Evolutionary conservation across 2,113 vertebrate species (phyloP).

Genomic region (Sander vitreus): DNA sequence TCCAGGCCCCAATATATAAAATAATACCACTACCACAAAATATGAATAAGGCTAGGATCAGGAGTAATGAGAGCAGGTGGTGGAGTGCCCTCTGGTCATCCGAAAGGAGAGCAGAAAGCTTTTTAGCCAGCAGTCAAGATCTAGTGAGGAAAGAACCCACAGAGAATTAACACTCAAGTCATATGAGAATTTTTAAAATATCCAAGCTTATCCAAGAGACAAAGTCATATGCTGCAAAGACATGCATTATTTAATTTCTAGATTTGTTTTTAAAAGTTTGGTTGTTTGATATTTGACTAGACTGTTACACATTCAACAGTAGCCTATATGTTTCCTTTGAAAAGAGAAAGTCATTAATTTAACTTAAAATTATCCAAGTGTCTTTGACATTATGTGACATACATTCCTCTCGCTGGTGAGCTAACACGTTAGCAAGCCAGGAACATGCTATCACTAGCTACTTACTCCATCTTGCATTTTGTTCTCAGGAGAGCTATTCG

Average conservation of each 20-base stretch:
- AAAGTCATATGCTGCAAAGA: not conserved
- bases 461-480: not conserved
- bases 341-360: not conserved
- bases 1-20: conserved; percentile 47
- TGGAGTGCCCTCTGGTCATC: conserved; percentile 23
- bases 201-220: not conserved
- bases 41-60: conserved; percentile 26
- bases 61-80: conserved; percentile 33
- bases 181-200: not conserved
- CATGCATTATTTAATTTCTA: not conserved
- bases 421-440: not conserved
- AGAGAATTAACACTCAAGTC: not conserved
- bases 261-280: not conserved
- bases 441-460: not conserved
- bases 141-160: not conserved
- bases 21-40: conserved; percentile 32
- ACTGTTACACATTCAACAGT: no score
- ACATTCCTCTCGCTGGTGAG: not conserved
- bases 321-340: not conserved
- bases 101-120: conserved; percentile 11
- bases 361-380: not conserved
- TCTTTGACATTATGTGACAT: not conserved
- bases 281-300: not conserved
- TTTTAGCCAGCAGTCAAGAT: not conserved
- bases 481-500: not conserved